Conservation (phyloP, 2,888 invertebrate genomes). For the Drosophila hawaiiensis region DNA sequence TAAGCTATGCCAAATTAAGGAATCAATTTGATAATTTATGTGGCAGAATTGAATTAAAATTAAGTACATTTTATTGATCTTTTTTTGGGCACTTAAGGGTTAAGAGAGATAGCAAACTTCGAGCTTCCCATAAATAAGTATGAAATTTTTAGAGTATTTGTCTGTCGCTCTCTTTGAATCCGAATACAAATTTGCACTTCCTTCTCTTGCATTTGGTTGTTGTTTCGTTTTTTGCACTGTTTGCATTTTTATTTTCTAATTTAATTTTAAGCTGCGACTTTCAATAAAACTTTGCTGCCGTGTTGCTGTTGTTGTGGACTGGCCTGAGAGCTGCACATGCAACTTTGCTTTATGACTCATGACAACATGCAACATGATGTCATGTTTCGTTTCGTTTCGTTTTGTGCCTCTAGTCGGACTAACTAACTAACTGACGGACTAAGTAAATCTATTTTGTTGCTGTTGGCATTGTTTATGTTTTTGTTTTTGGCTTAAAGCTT, state of each 20-base stretch:
- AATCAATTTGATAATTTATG: not conserved
- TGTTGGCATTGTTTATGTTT: conserved; percentile 7
- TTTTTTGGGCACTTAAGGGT: not conserved
- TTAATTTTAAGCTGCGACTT: conserved; percentile 72
- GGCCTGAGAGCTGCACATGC: conserved; percentile 62
- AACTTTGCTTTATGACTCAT: conserved; percentile 81
- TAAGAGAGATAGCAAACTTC: not conserved
- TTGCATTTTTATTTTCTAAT: conserved; percentile 65
- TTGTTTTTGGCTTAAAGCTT: conserved; percentile 1
- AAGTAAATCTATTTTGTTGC: conserved; percentile 39
- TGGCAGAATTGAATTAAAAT: not conserved
- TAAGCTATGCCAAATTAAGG: not conserved
- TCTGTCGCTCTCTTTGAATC: conserved; percentile 1
- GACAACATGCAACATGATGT: conserved; percentile 80
- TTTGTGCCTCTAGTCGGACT: conserved; percentile 48
- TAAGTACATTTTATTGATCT: not conserved
- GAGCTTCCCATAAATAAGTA: not conserved
- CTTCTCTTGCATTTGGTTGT: conserved; percentile 37
- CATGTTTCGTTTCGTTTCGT: conserved; percentile 62
- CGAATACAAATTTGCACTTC: conserved; percentile 41
- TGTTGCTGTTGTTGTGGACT: conserved; percentile 35
- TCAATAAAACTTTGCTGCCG: conserved; percentile 62
- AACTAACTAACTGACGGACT: conserved; percentile 55
- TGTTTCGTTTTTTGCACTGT: conserved; percentile 30
- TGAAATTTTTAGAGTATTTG: conserved; percentile 9